Conservation (phyloP, 2,797 vertebrate genomes). For the Acanthornis magna region DNA sequence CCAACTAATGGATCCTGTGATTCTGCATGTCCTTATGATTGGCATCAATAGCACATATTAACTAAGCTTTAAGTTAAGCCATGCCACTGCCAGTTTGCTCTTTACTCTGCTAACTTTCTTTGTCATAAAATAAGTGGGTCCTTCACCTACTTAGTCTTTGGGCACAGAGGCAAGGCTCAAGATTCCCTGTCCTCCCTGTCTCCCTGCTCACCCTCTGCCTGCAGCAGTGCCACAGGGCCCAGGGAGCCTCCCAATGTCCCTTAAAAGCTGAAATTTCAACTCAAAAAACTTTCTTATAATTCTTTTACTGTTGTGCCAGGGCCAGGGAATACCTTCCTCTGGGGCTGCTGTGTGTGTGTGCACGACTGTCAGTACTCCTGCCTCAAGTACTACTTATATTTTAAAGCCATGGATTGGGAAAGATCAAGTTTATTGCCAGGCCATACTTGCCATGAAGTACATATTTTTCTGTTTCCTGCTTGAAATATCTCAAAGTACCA, state of each 20-base stretch:
- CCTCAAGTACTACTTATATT: not conserved
- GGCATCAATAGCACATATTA: not conserved
- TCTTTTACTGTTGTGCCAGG: not conserved
- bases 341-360: not conserved
- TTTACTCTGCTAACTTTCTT: not conserved
- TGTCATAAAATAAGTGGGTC: not conserved
- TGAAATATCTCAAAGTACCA: not conserved
- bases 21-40: not conserved
- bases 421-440: not conserved
- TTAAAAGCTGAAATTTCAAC: not conserved
- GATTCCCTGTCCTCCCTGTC: not conserved
- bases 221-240: rapidly evolving
- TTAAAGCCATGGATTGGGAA: not conserved
- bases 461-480: not conserved
- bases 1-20: not conserved
- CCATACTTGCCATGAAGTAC: not conserved
- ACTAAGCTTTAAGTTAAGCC: not conserved
- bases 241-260: not conserved
- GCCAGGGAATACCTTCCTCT: not conserved
- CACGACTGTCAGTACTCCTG: rapidly evolving
- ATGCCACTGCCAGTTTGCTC: not conserved
- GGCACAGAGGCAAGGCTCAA: not conserved
- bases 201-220: not conserved
- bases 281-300: not conserved
- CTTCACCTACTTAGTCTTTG: rapidly evolving